Conservation (phyloP, 2,113 vertebrate species). For the Nansenia antarctica region DNA sequence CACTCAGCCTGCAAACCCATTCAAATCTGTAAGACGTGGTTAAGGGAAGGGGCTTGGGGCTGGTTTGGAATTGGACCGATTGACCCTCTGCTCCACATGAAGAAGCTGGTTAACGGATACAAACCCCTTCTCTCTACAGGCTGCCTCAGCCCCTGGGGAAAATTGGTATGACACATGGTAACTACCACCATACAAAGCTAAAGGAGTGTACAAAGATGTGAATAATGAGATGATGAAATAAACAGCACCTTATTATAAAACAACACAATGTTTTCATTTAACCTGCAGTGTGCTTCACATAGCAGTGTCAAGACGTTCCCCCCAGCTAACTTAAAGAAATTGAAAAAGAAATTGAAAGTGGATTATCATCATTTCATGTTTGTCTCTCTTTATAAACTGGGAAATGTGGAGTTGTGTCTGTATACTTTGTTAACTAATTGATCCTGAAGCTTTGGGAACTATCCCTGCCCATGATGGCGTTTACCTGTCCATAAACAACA, state of each 20-base stretch:
- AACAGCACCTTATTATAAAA: constrained; percentile 74
- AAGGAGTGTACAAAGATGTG: constrained; percentile 56
- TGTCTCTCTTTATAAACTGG: no score
- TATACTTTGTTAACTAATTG: no score
- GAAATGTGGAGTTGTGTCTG: no score
- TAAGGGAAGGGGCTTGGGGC: constrained; percentile 21
- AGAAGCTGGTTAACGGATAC: not conserved
- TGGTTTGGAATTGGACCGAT: not conserved
- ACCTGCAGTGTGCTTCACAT: not conserved
- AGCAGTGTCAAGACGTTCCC: no score
- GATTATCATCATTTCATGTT: no score
- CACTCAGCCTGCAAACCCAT: not conserved
- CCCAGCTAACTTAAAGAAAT: no score
- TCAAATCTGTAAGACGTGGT: not conserved
- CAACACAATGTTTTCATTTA: constrained; percentile 27
- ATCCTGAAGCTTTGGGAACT: no score
- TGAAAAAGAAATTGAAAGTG: no score
- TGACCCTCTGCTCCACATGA: no score
- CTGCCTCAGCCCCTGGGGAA: constrained; percentile 9
- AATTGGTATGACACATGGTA: constrained; percentile 22
- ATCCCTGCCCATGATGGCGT: no score
- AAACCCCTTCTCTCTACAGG: constrained; percentile 25
- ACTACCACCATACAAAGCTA: constrained; percentile 44
- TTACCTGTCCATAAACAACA: no score
- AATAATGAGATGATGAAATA: constrained; percentile 67